Conservation (phyloP, 2,888 invertebrate genomes). For the Chrysolina americana region DNA sequence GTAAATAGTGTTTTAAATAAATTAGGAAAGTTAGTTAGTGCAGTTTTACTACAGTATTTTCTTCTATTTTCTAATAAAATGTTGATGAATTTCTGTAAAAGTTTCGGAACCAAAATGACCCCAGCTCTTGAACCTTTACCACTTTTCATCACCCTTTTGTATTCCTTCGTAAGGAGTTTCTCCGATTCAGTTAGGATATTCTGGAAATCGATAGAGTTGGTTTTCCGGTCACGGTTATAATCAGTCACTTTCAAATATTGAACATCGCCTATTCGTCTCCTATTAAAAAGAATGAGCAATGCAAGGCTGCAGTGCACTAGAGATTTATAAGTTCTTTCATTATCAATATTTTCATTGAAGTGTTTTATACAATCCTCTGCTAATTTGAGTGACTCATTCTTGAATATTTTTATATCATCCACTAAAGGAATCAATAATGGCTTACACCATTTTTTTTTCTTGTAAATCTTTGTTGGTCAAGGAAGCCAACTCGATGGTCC, state of each 20-base stretch:
- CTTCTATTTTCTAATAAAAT: slow-evolving; percentile 50
- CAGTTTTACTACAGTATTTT: no score
- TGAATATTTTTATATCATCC: no score
- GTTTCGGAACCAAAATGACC: slow-evolving; percentile 55
- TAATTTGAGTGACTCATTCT: no score
- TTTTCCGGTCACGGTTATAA: slow-evolving; percentile 37
- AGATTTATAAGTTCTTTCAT: slow-evolving; percentile 38
- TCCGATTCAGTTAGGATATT: slow-evolving; percentile 44
- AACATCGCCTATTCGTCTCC: no score
- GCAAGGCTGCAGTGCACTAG: slow-evolving; percentile 41
- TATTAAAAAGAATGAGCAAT: no score
- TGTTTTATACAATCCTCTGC: slow-evolving; percentile 37
- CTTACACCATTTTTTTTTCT: no score
- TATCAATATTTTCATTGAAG: slow-evolving; percentile 27
- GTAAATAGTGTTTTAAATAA: no score
- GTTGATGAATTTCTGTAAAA: slow-evolving; percentile 50
- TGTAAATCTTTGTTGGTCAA: no score
- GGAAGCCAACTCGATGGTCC: no score
- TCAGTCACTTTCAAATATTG: slow-evolving; percentile 47
- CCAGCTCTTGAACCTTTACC: slow-evolving; percentile 55
- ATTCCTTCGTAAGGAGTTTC: slow-evolving; percentile 48
- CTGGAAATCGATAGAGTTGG: slow-evolving; percentile 44
- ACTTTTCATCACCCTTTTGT: slow-evolving; percentile 52
- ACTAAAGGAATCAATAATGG: no score
- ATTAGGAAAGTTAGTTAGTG: no score